These are phyloP conservation scores for Clostera curtula DNA, from an alignment of 2,888 invertebrate genomes.

Conservation along the genomic window DNA sequence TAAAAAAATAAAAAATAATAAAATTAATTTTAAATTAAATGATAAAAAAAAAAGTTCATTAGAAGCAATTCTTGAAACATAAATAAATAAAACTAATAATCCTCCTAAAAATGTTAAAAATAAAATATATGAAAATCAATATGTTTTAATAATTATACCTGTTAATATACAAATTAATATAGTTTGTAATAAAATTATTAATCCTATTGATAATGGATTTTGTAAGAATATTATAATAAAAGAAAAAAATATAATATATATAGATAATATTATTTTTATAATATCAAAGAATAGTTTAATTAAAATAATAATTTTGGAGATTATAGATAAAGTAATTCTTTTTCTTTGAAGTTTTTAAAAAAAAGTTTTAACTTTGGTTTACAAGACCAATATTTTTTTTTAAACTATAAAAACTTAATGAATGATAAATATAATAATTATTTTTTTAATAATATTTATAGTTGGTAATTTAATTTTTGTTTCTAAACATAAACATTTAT, in stretches of 20 bases:
- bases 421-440: constrained; percentile 62
- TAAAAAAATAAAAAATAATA: constrained; percentile 19
- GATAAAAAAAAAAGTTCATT: constrained; percentile 73
- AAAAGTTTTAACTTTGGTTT: constrained; percentile 75
- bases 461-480: constrained; percentile 68
- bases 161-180: constrained; percentile 57
- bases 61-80: constrained; percentile 76
- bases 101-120: constrained; percentile 78
- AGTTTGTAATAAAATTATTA: constrained; percentile 71
- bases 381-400: constrained; percentile 80
- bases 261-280: constrained; percentile 46
- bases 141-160: constrained; percentile 62
- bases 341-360: constrained; percentile 78
- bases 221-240: constrained; percentile 42
- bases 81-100: constrained; percentile 78
- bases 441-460: constrained; percentile 65
- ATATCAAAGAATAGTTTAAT: constrained; percentile 77
- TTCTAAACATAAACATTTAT: constrained; percentile 74
- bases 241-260: constrained; percentile 46
- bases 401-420: constrained; percentile 77
- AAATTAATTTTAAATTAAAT: constrained; percentile 32
- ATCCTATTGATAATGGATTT: constrained; percentile 71
- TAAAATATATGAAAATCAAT: constrained; percentile 77
- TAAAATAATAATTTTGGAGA: constrained; percentile 82
- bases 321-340: constrained; percentile 74